Evolutionary conservation across 2,888 invertebrate species (phyloP).

Genomic region (Fabriciana adippe): DNA sequence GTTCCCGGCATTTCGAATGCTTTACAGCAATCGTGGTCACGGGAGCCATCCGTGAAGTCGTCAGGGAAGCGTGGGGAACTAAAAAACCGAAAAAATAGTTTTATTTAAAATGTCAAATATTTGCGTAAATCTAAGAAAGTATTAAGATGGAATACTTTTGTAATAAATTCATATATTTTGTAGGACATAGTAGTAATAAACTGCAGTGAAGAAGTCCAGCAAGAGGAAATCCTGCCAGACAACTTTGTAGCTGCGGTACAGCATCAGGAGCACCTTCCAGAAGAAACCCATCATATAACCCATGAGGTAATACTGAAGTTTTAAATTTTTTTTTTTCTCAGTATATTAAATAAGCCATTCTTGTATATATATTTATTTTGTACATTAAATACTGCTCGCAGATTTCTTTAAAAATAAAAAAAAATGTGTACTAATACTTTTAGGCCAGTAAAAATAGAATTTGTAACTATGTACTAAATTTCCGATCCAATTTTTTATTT

Average conservation of each 20-base stretch:
- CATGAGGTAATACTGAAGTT: conserved; percentile 58
- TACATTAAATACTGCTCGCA: too few species aligned
- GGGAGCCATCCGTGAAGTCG: too few species aligned
- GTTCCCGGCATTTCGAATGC: too few species aligned
- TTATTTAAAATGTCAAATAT: not conserved
- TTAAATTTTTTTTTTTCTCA: not conserved
- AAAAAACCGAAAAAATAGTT: too few species aligned
- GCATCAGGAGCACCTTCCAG: conserved; percentile 47
- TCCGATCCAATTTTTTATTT: too few species aligned
- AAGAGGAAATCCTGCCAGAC: conserved; percentile 73
- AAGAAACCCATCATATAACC: conserved; percentile 67
- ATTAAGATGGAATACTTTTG: not conserved
- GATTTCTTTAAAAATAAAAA: too few species aligned
- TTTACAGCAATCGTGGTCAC: too few species aligned
- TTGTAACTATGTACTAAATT: too few species aligned
- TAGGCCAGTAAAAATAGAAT: too few species aligned
- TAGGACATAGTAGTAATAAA: conserved; percentile 73
- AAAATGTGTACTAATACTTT: too few species aligned
- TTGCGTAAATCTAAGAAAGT: not conserved
- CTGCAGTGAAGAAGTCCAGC: conserved; percentile 58
- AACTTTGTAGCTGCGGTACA: conserved; percentile 52
- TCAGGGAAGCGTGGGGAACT: too few species aligned
- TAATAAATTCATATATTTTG: not conserved
- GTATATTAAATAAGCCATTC: not conserved
- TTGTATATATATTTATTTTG: too few species aligned